These are phyloP conservation scores for Crypturellus tataupa DNA, from an alignment of 2,797 vertebrate genomes.

Conservation along the genomic window DNA sequence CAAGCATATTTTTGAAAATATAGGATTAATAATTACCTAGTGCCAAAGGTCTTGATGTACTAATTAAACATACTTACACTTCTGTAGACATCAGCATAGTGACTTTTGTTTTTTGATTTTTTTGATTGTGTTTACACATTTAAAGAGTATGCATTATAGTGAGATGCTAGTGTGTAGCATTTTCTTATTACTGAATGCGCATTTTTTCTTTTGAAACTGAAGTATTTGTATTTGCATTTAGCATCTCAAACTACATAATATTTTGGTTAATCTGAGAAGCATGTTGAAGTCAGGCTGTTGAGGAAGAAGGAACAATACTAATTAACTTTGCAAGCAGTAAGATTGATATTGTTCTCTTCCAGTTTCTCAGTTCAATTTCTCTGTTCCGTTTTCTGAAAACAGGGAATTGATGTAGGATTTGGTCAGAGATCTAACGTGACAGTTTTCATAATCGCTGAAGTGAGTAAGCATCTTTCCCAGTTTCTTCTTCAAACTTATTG, in stretches of 20 bases:
- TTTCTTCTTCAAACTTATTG: not conserved
- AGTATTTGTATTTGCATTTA: not conserved
- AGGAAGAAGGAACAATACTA: not conserved
- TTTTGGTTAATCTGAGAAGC: not conserved
- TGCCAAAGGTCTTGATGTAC: not conserved
- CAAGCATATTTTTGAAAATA: not conserved
- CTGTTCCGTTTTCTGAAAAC: not conserved
- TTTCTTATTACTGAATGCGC: not conserved
- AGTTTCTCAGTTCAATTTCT: not conserved
- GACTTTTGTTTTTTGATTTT: not conserved
- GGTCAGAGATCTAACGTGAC: not conserved
- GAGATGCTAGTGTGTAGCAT: not conserved
- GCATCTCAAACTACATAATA: not conserved
- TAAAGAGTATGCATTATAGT: not conserved
- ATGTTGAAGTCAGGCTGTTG: not conserved
- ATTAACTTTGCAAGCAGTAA: not conserved
- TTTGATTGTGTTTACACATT: not conserved
- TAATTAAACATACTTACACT: slow-evolving; percentile 24
- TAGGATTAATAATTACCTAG: slow-evolving; percentile 23
- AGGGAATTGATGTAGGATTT: not conserved
- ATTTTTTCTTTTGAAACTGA: not conserved
- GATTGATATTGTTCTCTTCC: not conserved
- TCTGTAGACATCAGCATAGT: not conserved
- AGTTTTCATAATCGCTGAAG: not conserved
- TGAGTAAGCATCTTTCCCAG: not conserved